Percentiles rank a stretch among this genome's conserved stretches.
Evolutionary conservation across 2,113 vertebrate genomes (phyloP).

Genomic region (Speoplatyrhinus poulsoni): DNA sequence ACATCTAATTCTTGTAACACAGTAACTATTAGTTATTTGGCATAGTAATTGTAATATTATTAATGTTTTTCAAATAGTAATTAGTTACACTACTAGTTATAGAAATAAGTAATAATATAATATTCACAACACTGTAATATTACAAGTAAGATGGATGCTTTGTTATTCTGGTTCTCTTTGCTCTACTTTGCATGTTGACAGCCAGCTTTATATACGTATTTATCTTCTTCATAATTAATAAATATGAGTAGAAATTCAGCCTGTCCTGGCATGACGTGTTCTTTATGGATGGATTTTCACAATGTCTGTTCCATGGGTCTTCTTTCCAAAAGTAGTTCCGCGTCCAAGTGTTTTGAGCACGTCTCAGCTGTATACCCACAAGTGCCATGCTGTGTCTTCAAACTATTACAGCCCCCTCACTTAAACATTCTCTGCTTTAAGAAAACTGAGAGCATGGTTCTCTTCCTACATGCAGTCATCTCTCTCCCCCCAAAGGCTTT

Average conservation of each 20-base stretch:
- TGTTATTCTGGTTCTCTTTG: not conserved
- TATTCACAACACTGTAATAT: too few species aligned
- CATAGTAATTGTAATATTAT: not conserved
- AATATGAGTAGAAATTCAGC: not conserved
- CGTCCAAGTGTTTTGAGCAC: slow-evolving; percentile 1
- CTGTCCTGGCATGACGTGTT: not conserved
- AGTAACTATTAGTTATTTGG: not conserved
- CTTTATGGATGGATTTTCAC: not conserved
- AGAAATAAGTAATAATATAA: too few species aligned
- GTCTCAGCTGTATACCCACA: not conserved
- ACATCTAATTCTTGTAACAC: too few species aligned
- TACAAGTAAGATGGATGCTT: not conserved
- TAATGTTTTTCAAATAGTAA: not conserved
- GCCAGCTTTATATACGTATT: too few species aligned
- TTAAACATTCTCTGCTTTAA: not conserved
- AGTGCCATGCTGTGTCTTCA: not conserved
- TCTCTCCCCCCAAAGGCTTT: not conserved
- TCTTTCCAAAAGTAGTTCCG: not conserved
- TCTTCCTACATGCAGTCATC: not conserved
- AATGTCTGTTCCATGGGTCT: not conserved
- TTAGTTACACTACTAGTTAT: too few species aligned
- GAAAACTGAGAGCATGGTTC: not conserved
- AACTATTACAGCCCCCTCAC: not conserved
- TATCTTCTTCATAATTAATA: too few species aligned
- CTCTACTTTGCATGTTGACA: too few species aligned